A percentile compares a stretch with the other conserved stretches of the same genome.
phyloP scores from a whole-genome alignment of 2,113 vertebrate genomes.

The Leucopsar rothschildi region DNA sequence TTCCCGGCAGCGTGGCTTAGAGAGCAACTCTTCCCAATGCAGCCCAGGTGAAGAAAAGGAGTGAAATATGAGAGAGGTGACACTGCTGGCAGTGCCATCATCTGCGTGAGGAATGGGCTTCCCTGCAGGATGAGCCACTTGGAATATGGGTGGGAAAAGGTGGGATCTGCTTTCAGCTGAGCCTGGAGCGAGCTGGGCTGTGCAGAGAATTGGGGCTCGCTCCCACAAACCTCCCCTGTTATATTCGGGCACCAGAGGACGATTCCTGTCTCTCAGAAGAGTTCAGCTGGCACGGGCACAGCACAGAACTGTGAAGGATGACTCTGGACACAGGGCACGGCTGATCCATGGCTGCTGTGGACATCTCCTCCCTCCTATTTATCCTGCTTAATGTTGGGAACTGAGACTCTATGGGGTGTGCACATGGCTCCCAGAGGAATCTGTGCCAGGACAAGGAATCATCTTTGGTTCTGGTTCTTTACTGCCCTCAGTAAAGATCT shows the following conservation, averaged over 20 bases:
- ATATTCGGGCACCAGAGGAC: fast-evolving
- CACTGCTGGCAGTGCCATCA: neutral
- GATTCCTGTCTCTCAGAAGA: neutral
- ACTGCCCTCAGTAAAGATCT: neutral
- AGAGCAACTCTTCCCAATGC: neutral
- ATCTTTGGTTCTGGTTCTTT: slow-evolving; percentile 30
- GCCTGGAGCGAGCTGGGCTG: neutral
- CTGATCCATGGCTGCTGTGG: neutral
- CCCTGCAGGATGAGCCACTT: neutral
- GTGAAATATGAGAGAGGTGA: neutral
- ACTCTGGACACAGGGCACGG: neutral
- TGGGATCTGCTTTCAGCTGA: neutral
- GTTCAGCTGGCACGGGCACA: fast-evolving
- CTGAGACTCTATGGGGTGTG: neutral
- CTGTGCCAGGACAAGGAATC: slow-evolving; percentile 30
- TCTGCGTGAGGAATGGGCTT: neutral
- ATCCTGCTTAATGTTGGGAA: neutral
- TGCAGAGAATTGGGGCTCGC: neutral
- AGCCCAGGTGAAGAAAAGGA: neutral
- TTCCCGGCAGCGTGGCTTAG: neutral
- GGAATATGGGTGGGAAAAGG: neutral
- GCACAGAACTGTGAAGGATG: fast-evolving
- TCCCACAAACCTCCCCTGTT: neutral
- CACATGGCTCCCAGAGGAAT: neutral
- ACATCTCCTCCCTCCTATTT: neutral